Percentiles rank a stretch among this genome's conserved stretches.
These are phyloP conservation scores for Carterocephalus palaemon DNA, from an alignment of 2,888 invertebrate genomes.

Conservation along the genomic window DNA sequence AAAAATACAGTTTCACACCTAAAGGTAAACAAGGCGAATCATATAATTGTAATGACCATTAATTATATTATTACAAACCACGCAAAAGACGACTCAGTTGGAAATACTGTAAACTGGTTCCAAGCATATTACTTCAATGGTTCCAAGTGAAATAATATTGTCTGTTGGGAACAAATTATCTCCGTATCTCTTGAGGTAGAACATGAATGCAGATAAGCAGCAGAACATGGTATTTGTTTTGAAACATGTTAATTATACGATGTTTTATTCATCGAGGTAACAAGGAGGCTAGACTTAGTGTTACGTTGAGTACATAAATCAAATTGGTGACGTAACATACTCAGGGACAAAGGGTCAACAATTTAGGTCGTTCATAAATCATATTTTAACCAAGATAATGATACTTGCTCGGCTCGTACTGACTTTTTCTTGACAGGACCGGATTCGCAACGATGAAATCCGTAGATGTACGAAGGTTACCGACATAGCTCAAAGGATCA, in stretches of 20 bases:
- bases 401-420: no score
- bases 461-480: no score
- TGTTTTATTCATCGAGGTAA: conserved; percentile 21
- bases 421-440: no score
- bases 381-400: conserved; percentile 1
- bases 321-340: conserved; percentile 5
- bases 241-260: conserved; percentile 23
- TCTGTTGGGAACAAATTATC: conserved; percentile 22
- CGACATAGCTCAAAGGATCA: no score
- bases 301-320: conserved; percentile 7
- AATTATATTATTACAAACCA: no score
- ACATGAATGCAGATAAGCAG: conserved; percentile 24
- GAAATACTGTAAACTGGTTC: conserved; percentile 6
- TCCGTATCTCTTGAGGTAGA: conserved; percentile 12
- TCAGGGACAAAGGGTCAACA: conserved; percentile 1
- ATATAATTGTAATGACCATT: no score
- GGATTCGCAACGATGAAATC: no score
- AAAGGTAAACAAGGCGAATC: no score
- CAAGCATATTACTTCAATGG: no score
- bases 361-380: no score
- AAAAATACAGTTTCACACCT: no score
- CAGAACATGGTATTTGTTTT: conserved; percentile 19
- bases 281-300: conserved; percentile 17
- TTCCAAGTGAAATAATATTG: conserved; percentile 23
- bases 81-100: no score